Evolutionary conservation across 2,888 invertebrate species (phyloP).

Genomic region (Xylota sylvarum): DNA sequence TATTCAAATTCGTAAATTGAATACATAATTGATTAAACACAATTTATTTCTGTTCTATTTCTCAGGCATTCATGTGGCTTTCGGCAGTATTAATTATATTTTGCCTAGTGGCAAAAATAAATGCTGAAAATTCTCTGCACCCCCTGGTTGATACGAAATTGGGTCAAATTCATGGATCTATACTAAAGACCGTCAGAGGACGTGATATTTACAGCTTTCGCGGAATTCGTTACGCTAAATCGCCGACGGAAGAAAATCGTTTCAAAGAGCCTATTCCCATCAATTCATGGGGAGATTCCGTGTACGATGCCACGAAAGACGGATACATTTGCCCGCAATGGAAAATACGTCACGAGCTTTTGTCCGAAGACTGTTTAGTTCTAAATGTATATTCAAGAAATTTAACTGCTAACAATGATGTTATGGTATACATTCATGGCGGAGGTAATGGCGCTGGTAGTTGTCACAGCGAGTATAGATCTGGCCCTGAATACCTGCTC

Average conservation of each 20-base stretch:
- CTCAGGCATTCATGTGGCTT: background rate
- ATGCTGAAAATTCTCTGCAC: background rate
- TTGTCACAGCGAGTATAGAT: slow-evolving; percentile 79
- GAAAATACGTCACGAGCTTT: slow-evolving; percentile 58
- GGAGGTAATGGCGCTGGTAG: slow-evolving; percentile 80
- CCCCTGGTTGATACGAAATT: slow-evolving; percentile 79
- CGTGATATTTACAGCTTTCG: slow-evolving; percentile 84
- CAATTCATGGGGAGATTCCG: slow-evolving; percentile 84
- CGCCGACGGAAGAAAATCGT: slow-evolving; percentile 79
- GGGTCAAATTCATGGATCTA: slow-evolving; percentile 84
- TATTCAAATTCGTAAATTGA: background rate
- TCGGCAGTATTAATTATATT: background rate
- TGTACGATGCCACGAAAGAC: slow-evolving; percentile 83
- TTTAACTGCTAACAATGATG: slow-evolving; percentile 74
- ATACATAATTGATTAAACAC: background rate
- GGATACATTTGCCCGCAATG: slow-evolving; percentile 83
- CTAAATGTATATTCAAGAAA: slow-evolving; percentile 87
- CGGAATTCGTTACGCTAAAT: slow-evolving; percentile 84
- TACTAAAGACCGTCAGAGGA: slow-evolving; percentile 83
- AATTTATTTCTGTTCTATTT: background rate
- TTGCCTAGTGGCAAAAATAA: background rate
- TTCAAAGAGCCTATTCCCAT: slow-evolving; percentile 79
- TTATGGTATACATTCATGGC: slow-evolving; percentile 81
- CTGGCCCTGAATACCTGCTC: slow-evolving; percentile 70
- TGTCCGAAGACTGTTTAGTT: slow-evolving; percentile 88